phyloP scores from a whole-genome alignment of 2,113 vertebrate genomes.

The Otus sunia region DNA sequence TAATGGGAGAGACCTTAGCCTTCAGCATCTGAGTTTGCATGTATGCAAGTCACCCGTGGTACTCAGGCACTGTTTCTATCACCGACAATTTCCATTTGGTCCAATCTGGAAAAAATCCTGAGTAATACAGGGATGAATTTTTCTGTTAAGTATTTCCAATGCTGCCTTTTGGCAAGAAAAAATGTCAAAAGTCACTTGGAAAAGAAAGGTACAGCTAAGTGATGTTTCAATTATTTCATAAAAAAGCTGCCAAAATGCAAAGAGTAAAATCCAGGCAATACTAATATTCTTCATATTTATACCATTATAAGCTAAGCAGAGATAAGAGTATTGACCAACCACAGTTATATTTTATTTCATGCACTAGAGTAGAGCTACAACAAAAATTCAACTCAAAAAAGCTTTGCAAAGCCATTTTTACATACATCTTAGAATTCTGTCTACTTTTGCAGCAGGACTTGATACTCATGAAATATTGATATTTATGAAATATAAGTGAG shows the following conservation, averaged over 20 bases:
- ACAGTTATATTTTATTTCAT: neutral
- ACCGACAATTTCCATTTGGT: constrained; percentile 47
- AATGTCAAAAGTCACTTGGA: constrained; percentile 57
- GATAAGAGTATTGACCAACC: neutral
- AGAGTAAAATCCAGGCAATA: neutral
- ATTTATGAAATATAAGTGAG: neutral
- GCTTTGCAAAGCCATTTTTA: neutral
- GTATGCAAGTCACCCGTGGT: neutral
- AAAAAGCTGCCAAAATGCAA: constrained; percentile 16
- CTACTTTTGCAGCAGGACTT: neutral
- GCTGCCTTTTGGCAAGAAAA: constrained; percentile 37
- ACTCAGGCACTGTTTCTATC: constrained; percentile 47
- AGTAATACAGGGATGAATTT: constrained; percentile 56
- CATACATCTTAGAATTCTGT: neutral
- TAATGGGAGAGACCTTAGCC: neutral
- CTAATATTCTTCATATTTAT: neutral
- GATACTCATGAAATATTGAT: neutral
- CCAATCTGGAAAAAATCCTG: constrained; percentile 66
- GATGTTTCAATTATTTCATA: neutral
- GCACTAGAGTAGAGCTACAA: neutral
- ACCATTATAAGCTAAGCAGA: neutral
- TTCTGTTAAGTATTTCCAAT: constrained; percentile 71
- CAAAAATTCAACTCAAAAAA: neutral
- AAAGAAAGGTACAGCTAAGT: constrained; percentile 34
- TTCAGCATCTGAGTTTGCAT: neutral